phyloP scores from a whole-genome alignment of 2,113 vertebrate genomes.

The Bufo gargarizans region DNA sequence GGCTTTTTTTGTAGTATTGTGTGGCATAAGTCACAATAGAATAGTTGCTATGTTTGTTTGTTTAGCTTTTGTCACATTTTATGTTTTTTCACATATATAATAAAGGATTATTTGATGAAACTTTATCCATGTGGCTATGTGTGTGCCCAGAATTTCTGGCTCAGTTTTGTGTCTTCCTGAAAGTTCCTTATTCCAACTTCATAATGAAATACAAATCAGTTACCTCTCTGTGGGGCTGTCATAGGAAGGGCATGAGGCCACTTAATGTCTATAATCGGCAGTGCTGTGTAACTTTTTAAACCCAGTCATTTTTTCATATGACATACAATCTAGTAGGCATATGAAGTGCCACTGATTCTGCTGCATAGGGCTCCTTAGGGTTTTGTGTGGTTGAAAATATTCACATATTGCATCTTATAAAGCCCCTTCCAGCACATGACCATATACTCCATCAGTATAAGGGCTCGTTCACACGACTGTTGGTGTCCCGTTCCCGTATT shows the following conservation, averaged over 20 bases:
- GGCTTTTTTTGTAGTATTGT: too few relatives aligned
- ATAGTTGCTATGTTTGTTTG: too few relatives aligned
- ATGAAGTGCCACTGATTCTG: too few relatives aligned
- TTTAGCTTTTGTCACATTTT: too few relatives aligned
- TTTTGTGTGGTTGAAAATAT: too few relatives aligned
- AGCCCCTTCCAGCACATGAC: too few relatives aligned
- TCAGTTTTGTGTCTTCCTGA: not conserved
- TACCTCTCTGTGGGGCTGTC: slow-evolving; percentile 20
- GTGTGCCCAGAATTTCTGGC: slow-evolving; percentile 26
- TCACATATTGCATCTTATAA: too few relatives aligned
- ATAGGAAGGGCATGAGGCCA: slow-evolving; percentile 35
- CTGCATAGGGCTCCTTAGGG: too few relatives aligned
- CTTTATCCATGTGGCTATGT: not conserved
- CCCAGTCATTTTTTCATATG: not conserved
- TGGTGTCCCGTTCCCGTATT: too few relatives aligned
- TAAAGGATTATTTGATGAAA: not conserved
- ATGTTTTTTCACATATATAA: not conserved
- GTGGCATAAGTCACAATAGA: too few relatives aligned
- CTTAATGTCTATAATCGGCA: not conserved
- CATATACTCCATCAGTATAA: too few relatives aligned
- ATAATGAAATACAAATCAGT: not conserved
- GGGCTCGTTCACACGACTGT: too few relatives aligned
- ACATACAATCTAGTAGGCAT: not conserved
- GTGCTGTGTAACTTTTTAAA: not conserved
- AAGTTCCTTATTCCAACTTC: not conserved